Evolutionary conservation across 2,797 vertebrate species (phyloP).

Genomic region (Coilia nasus): DNA sequence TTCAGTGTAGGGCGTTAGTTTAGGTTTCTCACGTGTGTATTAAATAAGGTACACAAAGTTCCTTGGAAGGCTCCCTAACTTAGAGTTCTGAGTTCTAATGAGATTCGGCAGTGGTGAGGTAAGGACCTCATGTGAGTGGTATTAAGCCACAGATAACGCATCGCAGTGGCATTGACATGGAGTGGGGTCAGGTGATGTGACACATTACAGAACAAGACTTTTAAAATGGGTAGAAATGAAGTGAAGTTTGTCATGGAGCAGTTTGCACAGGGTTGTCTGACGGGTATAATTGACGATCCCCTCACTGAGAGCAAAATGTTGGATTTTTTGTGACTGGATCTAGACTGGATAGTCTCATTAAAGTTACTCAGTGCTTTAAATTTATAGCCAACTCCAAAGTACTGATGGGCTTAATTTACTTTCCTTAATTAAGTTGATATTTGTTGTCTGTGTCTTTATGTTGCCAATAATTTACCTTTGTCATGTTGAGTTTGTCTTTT

Average conservation of each 20-base stretch:
- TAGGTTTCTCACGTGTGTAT: background rate
- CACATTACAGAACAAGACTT: background rate
- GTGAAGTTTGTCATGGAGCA: background rate
- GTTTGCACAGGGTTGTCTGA: constrained; percentile 8
- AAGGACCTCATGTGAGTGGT: background rate
- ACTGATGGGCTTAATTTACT: background rate
- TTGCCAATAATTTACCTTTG: constrained; percentile 46
- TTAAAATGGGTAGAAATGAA: background rate
- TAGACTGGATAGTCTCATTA: background rate
- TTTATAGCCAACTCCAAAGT: background rate
- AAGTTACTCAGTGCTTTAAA: constrained; percentile 14
- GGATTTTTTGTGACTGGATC: background rate
- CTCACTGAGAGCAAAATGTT: background rate
- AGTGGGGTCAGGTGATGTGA: background rate
- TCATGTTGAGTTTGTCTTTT: constrained; percentile 45
- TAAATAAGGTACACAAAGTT: background rate
- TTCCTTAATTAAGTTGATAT: constrained; percentile 12
- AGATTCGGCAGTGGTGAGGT: background rate
- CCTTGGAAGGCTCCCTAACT: background rate
- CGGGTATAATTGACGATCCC: background rate
- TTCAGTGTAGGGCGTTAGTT: constrained; percentile 33
- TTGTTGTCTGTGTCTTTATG: constrained; percentile 29
- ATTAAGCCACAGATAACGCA: background rate
- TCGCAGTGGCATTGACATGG: background rate
- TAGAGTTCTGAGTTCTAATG: background rate